A percentile compares a stretch with the other conserved stretches of the same genome.
phyloP scores from a whole-genome alignment of 2,113 vertebrate species.

The Oceanites oceanicus region DNA sequence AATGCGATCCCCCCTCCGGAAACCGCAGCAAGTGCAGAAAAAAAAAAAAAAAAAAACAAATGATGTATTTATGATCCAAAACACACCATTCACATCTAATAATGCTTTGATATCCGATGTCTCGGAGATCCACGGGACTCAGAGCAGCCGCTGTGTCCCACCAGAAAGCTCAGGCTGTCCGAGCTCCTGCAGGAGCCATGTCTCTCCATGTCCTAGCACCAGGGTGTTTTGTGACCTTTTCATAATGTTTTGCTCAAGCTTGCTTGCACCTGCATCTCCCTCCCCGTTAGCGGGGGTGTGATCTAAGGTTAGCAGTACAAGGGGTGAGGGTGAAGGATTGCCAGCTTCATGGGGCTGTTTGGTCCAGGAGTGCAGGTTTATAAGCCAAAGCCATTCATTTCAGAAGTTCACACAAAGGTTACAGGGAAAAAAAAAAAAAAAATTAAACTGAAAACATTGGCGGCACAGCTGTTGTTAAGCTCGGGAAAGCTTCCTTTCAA shows the following conservation, averaged over 20 bases:
- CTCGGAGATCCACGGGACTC: fast-evolving
- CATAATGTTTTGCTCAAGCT: background rate
- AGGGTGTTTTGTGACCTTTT: background rate
- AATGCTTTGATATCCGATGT: no score
- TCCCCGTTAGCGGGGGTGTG: fast-evolving
- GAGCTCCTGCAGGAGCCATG: background rate
- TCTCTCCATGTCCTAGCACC: background rate
- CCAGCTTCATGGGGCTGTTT: background rate
- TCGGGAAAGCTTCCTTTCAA: background rate
- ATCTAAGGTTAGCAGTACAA: background rate
- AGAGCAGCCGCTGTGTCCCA: fast-evolving
- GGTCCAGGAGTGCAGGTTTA: background rate
- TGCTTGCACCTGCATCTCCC: background rate
- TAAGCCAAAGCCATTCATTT: background rate
- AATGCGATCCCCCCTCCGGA: background rate
- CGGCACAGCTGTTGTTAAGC: background rate
- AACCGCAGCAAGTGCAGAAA: background rate
- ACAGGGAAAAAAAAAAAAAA: background rate
- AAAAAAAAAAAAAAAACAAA: background rate
- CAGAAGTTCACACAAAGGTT: background rate
- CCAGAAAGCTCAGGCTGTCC: background rate
- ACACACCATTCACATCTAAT: background rate
- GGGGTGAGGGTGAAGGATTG: background rate
- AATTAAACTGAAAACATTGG: background rate
- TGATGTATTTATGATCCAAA: background rate